Evolutionary conservation across 2,113 vertebrate genomes (phyloP), one percentile per base, ranked within the genome.

Genomic region (Formicarius rufipectus): DNA sequence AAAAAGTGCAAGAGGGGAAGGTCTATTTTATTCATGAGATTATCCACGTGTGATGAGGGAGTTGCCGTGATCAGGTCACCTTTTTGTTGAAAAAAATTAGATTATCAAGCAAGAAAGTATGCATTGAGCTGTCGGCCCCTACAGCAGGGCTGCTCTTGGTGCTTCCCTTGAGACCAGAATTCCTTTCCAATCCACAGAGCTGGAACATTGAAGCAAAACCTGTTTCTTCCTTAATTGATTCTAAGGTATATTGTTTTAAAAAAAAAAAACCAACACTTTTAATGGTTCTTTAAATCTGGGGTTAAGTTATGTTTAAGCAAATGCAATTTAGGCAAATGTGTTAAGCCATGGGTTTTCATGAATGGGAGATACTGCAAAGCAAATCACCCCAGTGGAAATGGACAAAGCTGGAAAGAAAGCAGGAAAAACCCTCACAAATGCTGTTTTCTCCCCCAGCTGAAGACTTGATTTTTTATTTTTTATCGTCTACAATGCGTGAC

Each of bases 181-280:
- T 69, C 66, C 55, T 76, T 80, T 68, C 64, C 72, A 97, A 96
- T 93, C 74, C 66, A 28, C 77, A 56, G 59, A 64, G 63, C 14
- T 86, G 77, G 42, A 72, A 56, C 84, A 68, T 11, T 93, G 80
- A 85, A 83, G 71, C 83, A 86, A 75, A 89, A 80, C 42, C 40
- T 40, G 30, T 88, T 92, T 93, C 79, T 91, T 92, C 76, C 89
- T 93, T 60, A 94, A 90, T 53, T 90, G 89, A 92, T 84, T 95
- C 55, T 67, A 55, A 91, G n/a, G 21, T 45, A 53, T 47, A 69
- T 56, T 90, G 39, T 63, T 80, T n/a, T n/a, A n/a, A n/a, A 24
- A 22, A 80, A 67, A 92, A 72, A 21, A 3, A 0, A 4, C 6
- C 24, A 49, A 42, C 35, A 28, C 31, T 7, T 73, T 24, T 53